Base-by-base conservation (phyloP, 1,140 invertebrate species). In the Drosophila guanche region DNA sequence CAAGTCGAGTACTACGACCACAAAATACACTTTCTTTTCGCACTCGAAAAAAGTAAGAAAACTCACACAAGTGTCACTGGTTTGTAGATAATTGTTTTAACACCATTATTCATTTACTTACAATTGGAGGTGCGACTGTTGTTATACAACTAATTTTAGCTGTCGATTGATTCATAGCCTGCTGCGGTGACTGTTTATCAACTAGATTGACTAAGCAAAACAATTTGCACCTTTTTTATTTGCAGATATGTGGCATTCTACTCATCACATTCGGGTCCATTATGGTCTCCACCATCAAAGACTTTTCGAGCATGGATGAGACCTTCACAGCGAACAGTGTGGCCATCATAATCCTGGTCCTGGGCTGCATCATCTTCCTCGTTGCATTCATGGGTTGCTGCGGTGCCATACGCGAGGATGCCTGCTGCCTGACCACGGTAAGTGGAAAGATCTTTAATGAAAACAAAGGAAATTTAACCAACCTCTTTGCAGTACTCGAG, bases 321-420 rank as follows among this genome's bases (percentile, higher is more conserved):
- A 78, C 92, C 20, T 92, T 92, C 42, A 90, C 93, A 48, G 91
- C 92, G 12, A 85, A 92, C 20, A 92, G 93, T 5, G 93, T 92
- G 12, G 93, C 95, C 4, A 93, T 95, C 79, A 89, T 94, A 2
- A 93, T 96, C 47, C 95, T 97, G 71, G 90, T 95, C 41, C 90
- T 96, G 65, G 96, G 96, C 0, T 93, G 93, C 8, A 90, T 96
- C 29, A 94, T 96, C 60, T 96, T 96, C 78, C 57, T 96, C 12
- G 94, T 97, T 42, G 94, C 95, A 1, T 97, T 96, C 92, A 94
- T 97, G 83, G 96, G 96, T 72, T 97, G 96, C 91, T 97, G 96
- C 77, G 96, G 96, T 42, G 96, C 96, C 2, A 95, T 96, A 59
- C 94, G 95, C 59, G 96, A 97, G 90, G 96, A 94, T 75, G 93